phyloP scores from a whole-genome alignment of 2,113 vertebrate species.

The Mustela lutreola region DNA sequence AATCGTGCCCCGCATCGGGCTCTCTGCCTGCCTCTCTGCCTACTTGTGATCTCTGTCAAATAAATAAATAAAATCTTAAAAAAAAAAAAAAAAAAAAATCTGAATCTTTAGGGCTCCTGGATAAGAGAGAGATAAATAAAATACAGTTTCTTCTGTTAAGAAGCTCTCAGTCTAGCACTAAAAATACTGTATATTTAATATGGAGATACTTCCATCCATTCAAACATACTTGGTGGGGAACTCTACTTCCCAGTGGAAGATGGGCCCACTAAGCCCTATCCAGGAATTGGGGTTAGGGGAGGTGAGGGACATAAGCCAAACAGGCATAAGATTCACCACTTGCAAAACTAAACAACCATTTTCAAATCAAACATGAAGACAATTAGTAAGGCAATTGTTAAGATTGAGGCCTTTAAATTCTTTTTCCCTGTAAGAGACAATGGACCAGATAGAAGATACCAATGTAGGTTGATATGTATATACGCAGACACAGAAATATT shows the following conservation, averaged over 20 bases:
- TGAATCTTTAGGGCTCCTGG: neutral
- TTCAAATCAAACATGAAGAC: constrained; percentile 33
- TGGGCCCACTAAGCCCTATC: neutral
- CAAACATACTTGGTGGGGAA: neutral
- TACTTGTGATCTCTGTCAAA: too few relatives aligned
- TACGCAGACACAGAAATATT: neutral
- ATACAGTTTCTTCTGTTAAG: neutral
- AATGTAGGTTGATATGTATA: neutral
- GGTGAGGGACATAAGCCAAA: neutral
- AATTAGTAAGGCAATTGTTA: neutral
- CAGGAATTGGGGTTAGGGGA: neutral
- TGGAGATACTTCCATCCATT: neutral
- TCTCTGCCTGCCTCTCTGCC: too few relatives aligned
- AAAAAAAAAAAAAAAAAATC: neutral
- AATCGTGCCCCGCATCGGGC: too few relatives aligned
- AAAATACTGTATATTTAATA: neutral
- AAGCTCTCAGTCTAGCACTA: neutral
- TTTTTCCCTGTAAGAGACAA: neutral
- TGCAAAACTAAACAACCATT: neutral
- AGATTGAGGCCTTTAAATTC: neutral
- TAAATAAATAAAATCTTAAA: too few relatives aligned
- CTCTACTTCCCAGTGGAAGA: neutral
- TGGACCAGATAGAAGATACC: neutral
- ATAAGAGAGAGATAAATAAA: constrained; percentile 46
- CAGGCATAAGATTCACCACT: neutral